phyloP scores from a whole-genome alignment of 2,113 vertebrate species.

The Rutilus rutilus region DNA sequence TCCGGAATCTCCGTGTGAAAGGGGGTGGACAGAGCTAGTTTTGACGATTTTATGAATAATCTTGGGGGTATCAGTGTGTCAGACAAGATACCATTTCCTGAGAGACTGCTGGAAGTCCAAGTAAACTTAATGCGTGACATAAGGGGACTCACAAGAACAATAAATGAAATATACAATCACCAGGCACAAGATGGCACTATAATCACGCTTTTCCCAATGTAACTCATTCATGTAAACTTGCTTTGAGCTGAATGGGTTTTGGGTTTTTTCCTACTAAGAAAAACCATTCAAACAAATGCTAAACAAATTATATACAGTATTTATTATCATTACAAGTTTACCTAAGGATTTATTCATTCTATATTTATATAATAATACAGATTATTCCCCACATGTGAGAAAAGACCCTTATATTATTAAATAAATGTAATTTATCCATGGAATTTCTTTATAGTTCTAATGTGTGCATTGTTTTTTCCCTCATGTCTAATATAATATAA shows the following conservation, averaged over 20 bases:
- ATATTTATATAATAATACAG: background rate
- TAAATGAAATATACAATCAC: background rate
- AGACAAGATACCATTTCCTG: background rate
- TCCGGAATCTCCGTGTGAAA: no score
- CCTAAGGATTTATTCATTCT: background rate
- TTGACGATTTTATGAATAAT: background rate
- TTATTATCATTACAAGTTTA: background rate
- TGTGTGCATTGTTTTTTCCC: background rate
- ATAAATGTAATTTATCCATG: background rate
- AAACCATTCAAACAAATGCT: background rate
- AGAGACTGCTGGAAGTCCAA: background rate
- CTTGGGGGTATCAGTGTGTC: background rate
- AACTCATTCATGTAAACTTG: background rate
- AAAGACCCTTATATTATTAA: background rate
- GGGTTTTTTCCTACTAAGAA: background rate
- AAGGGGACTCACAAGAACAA: background rate
- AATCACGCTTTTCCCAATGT: background rate
- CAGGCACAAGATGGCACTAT: slow-evolving; percentile 28
- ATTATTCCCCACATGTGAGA: background rate
- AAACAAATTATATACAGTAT: background rate
- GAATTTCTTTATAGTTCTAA: background rate
- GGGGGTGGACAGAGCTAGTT: background rate
- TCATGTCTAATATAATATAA: background rate
- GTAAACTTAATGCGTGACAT: background rate
- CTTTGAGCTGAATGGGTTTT: background rate